Conservation (phyloP, 2,797 vertebrate species). For the Ispidina lecontei region DNA sequence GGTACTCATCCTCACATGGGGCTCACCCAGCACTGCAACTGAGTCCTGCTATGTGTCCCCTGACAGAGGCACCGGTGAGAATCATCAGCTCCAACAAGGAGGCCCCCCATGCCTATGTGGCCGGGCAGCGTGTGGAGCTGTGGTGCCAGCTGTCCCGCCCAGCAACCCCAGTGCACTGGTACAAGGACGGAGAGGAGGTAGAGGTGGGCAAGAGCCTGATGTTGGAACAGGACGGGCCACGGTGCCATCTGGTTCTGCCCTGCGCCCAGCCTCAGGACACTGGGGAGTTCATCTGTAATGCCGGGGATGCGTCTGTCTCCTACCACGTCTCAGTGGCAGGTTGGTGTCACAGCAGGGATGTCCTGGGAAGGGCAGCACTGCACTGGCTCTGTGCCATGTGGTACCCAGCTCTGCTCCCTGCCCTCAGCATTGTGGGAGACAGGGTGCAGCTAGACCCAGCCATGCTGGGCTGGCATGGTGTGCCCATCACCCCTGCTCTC, state of each 20-base stretch:
- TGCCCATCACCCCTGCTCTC: fast-evolving
- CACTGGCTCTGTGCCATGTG: neutral
- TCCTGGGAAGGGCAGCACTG: neutral
- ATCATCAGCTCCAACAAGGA: conserved; percentile 88
- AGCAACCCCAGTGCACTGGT: conserved; percentile 84
- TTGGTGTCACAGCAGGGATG: conserved; percentile 60
- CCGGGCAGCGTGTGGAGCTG: conserved; percentile 87
- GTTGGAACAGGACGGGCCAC: conserved; percentile 84
- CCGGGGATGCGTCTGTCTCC: conserved; percentile 87
- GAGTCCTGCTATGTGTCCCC: neutral
- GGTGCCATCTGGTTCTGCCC: conserved; percentile 84
- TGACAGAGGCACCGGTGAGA: conserved; percentile 86
- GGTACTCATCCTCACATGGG: neutral
- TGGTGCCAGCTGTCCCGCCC: conserved; percentile 88
- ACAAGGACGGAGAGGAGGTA: conserved; percentile 90
- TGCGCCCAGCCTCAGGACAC: conserved; percentile 80
- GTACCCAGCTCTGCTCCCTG: neutral
- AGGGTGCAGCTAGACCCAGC: neutral
- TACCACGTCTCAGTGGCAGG: conserved; percentile 91
- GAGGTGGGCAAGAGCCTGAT: conserved; percentile 82
- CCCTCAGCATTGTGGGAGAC: neutral
- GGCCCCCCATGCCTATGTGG: conserved; percentile 81
- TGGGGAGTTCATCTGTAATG: conserved; percentile 91
- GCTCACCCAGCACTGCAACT: neutral
- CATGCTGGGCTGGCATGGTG: fast-evolving